Evolutionary conservation across 2,113 vertebrate genomes (phyloP), one percentile per base, ranked within the genome.

Genomic region (Nibea coibor): DNA sequence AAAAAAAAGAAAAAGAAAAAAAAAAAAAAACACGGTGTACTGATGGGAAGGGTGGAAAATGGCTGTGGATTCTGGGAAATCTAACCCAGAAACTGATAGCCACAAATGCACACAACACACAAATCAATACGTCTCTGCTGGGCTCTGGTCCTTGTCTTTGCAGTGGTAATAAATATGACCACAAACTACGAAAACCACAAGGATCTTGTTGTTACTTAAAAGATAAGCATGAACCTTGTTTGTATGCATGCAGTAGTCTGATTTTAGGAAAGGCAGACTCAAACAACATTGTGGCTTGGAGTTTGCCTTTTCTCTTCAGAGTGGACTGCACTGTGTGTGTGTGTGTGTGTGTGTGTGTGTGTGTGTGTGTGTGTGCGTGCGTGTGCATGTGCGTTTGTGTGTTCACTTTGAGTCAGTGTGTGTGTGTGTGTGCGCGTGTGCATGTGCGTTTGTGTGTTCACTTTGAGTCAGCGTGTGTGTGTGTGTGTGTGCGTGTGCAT

Each of bases 51-150:
- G 3, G 15, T 50, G 65, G 19, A 70, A 61, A 86, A 83, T 51
- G 65, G 72, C 79, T 35, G 3, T 9, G 57, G 61, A 82, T 93
- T 92, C 88, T 87, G 88, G 92, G 89, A 94, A 94, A 90, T 83
- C 79, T 83, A 61, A 74, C 87, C 67, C 81, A 82, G 87, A 88
- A 90, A 89, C 83, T 85, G 91, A 91, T 91, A 87, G 78, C 84
- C 75, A 53, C 62, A 88, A 72, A 90, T 80, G 54, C 74, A 84
- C 84, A 89, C 61, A 76, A 73, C 70, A 82, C 84, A 72, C 72
- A 83, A 83, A 94, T 93, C 93, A 87, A 94, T 93, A 91, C 56
- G 61, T 62, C 74, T 86, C 67, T 73, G 47, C 82, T 73, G 31
- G 35, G 57, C 75, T 75, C 69, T 67, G 59, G 22, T 78, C 31